These are phyloP conservation scores for Artemia sp. DNA, from an alignment of 2,888 invertebrate genomes.

Conservation along the genomic window DNA sequence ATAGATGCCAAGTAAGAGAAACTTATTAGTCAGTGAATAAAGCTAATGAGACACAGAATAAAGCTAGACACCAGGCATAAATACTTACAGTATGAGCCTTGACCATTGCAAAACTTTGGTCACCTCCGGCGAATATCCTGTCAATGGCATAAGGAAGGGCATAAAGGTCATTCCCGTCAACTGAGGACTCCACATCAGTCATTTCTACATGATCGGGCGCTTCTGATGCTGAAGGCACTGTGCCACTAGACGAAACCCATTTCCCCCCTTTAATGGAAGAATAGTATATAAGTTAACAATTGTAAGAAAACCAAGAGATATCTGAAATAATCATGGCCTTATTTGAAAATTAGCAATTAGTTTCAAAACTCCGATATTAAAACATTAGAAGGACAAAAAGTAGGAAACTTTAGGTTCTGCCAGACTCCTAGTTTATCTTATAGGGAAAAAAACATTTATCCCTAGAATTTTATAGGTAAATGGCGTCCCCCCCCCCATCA, in stretches of 20 bases:
- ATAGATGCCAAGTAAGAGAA: no score
- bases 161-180: background rate
- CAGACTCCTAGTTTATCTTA: no score
- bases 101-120: constrained; percentile 64
- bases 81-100: constrained; percentile 22
- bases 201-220: constrained; percentile 13
- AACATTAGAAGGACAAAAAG: no score
- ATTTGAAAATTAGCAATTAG: no score
- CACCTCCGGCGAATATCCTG: constrained; percentile 61
- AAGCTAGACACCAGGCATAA: background rate
- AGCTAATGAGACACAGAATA: background rate
- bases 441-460: no score
- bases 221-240: constrained; percentile 14
- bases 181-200: constrained; percentile 6
- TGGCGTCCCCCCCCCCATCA: no score
- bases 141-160: constrained; percentile 33
- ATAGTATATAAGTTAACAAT: no score
- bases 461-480: no score
- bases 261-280: background rate
- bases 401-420: no score
- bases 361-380: no score
- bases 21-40: constrained; percentile 30
- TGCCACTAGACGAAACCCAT: constrained; percentile 12
- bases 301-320: no score
- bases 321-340: no score